Evolutionary conservation across 2,797 vertebrate species (phyloP).

Genomic region (Melanotaenia trifasciata): DNA sequence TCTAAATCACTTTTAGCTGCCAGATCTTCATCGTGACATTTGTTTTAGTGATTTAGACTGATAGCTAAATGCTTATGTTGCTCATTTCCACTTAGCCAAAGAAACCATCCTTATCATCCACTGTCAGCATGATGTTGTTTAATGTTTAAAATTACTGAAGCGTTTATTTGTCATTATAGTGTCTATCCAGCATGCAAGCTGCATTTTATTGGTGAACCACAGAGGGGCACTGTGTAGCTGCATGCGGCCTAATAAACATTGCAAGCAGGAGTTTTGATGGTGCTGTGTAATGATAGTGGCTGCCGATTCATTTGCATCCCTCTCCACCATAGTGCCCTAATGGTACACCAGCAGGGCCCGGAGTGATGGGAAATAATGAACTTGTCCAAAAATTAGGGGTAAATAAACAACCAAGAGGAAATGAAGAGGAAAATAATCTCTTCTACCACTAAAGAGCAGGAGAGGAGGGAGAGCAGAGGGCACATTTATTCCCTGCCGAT

Average conservation of each 20-base stretch:
- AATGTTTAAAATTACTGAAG: conserved; percentile 6
- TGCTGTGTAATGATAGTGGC: conserved; percentile 50
- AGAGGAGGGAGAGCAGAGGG: conserved; percentile 64
- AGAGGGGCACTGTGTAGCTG: conserved; percentile 73
- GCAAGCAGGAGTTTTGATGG: conserved; percentile 25
- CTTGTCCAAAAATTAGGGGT: conserved; percentile 78
- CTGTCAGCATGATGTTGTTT: conserved; percentile 12
- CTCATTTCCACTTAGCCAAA: conserved; percentile 20
- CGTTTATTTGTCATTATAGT: not conserved
- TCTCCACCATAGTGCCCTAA: conserved; percentile 71
- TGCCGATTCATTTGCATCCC: conserved; percentile 72
- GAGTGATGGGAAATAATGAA: conserved; percentile 66
- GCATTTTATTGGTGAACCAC: conserved; percentile 59
- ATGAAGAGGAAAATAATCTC: conserved; percentile 78
- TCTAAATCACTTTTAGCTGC: conserved; percentile 33
- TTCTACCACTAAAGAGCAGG: conserved; percentile 72
- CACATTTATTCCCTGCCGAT: conserved; percentile 71
- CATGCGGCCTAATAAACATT: conserved; percentile 6
- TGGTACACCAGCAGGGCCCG: conserved; percentile 71
- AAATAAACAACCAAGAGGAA: conserved; percentile 78
- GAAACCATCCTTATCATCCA: conserved; percentile 13
- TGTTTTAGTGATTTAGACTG: conserved; percentile 33
- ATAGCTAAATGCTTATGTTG: not conserved
- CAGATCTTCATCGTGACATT: conserved; percentile 37
- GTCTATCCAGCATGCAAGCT: not conserved